Evolutionary conservation across 1,140 invertebrate species (phyloP), one percentile per base, ranked within the genome.

Genomic region (Lepidurus packardi): DNA sequence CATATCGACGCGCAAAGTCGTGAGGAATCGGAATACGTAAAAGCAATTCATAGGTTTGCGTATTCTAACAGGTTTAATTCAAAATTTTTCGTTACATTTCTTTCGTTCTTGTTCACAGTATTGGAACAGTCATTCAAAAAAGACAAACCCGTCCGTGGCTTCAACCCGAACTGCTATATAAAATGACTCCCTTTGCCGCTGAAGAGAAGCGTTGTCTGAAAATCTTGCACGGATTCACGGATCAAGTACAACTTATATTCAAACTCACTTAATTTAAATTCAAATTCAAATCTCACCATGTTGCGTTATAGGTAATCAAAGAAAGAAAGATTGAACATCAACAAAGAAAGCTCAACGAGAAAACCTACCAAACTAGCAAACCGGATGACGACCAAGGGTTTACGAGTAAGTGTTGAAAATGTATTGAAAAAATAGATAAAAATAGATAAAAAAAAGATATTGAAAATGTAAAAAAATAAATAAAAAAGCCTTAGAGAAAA

Each of bases 221-320:
- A 73, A 89, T 93, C 81, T 92, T 98, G 78, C 94, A 98, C 82
- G 90, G 90, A 9, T 89, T 98, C 75, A 97, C 95, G 16, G 92
- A 92, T 81, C 91, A 87, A 78, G 89, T 92, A 34, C 2, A 74
- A 21, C 3, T 16, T 34, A 7, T 7, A 1, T 65, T 65, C 21
- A 7, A 21, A 21, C 34, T 34, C 34, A 34, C 25, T 25, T 65
- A 13, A 7, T 21, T 11, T 65, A 7, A 0, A 65, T 65, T n/a
- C 8, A 13, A n/a, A n/a, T 13, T 21, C 3, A 13, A 47, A 47
- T 47, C 9, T 47, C 34, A 34, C 34, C 53, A 1, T 65, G n/a
- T 21, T 7, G 34, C 2, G 34, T 34, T 65, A 6, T 16, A 65
- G 53, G 53, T 65, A 11, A 65, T 65, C 53, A 13, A 65, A 16